A percentile compares a stretch with the other conserved stretches of the same genome.
Evolutionary conservation across 1,140 invertebrate species (phyloP).

Genomic region (Anastrepha ludens): DNA sequence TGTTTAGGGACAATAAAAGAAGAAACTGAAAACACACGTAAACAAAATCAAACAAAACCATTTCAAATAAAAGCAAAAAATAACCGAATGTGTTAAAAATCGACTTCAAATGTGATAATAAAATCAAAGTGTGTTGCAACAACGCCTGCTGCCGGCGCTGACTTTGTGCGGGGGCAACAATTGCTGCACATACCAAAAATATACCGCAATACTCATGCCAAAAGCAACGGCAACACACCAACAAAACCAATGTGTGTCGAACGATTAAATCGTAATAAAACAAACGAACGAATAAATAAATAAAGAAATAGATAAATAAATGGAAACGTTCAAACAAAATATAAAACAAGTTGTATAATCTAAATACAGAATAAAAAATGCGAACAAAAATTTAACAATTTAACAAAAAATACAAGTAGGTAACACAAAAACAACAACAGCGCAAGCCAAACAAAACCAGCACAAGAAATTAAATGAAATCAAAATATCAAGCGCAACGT

Average conservation of each 20-base stretch:
- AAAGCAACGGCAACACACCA: not conserved
- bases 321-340: not conserved
- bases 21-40: not conserved
- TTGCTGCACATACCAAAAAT: not conserved
- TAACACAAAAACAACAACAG: slow-evolving; percentile 11
- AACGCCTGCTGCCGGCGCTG: not conserved
- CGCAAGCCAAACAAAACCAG: slow-evolving; percentile 16
- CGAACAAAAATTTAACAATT: slow-evolving; percentile 29
- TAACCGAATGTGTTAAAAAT: too few relatives aligned
- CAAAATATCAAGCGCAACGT: slow-evolving; percentile 58
- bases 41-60: not conserved
- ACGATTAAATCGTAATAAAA: slow-evolving; percentile 37
- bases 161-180: slow-evolving; percentile 40
- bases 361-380: slow-evolving; percentile 53
- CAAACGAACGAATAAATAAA: slow-evolving; percentile 9
- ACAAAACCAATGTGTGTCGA: slow-evolving; percentile 37
- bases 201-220: not conserved
- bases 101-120: too few relatives aligned
- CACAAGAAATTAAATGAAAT: slow-evolving; percentile 37
- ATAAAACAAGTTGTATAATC: slow-evolving; percentile 18
- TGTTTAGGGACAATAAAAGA: not conserved
- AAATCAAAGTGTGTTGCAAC: too few relatives aligned
- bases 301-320: not conserved
- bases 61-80: not conserved
- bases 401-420: slow-evolving; percentile 33